Evolutionary conservation across 2,797 vertebrate genomes (phyloP), one percentile per base, ranked within the genome.

Genomic region (Sus cebifrons): DNA sequence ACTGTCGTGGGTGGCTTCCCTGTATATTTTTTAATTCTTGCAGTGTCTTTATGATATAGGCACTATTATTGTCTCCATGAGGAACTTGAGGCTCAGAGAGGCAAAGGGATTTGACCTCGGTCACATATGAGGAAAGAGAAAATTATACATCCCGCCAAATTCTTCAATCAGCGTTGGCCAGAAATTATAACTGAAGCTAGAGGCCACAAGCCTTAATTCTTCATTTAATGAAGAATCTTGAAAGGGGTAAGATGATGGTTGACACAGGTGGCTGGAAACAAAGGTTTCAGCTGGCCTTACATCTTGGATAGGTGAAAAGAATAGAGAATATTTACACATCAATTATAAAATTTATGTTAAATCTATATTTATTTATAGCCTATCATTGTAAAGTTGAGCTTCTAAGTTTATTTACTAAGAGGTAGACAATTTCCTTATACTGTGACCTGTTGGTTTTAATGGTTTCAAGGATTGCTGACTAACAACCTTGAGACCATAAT

Each of bases 71-170:
- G 77, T 58, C 23, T 90, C 68, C 84, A 78, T 52, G 32, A 88
- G 68, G 40, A 95, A 86, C 70, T 27, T 83, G 40, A 77, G 91
- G 23, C 32, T 94, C 65, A 64, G 62, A 58, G 52, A 95, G 27
- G 29, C 49, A 81, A 52, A 91, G 56, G 29, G 56, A 77, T 11
- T 78, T 91, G 78, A 86, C 29, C 58, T 92, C n/a, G 32, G 29
- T 85, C 83, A 92, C 52, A 40, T 82, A 73, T 68, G n/a, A 95
- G 78, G 83, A 96, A 96, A 85, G 12, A 89, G 68, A 82, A 86
- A 86, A 94, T 82, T 71, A 96, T 71, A 82, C 79, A 62, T 2
- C n/a, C 21, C 27, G 40, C 56, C n/a, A 89, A 71, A 95, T 79
- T 88, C 29, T 77, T 96, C 92, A 73, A 81, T 32, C 44, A 17